phyloP scores from a whole-genome alignment of 2,113 vertebrate species.

The Nerophis lumbriciformis region DNA sequence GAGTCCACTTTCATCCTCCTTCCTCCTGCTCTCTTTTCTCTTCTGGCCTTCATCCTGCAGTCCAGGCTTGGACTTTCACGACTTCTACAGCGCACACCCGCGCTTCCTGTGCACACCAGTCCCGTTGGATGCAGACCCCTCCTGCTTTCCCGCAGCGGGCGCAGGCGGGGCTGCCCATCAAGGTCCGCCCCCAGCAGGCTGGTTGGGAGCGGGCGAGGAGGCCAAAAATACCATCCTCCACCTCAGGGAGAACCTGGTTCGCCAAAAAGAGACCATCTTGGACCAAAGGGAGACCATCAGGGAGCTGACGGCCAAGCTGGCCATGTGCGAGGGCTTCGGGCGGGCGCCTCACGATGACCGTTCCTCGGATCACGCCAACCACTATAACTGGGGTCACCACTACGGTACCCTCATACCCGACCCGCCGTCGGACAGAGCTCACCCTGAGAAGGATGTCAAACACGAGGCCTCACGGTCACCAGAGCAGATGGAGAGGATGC shows the following conservation, averaged over 20 bases:
- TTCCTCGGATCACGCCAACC: conserved; percentile 38
- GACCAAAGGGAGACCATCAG: conserved; percentile 78
- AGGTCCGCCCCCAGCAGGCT: conserved; percentile 50
- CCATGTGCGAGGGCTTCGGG: conserved; percentile 70
- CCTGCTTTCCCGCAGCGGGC: conserved; percentile 59
- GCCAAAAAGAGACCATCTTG: conserved; percentile 79
- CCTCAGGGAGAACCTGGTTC: conserved; percentile 76
- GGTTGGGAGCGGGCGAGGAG: conserved; percentile 74
- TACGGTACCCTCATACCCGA: conserved; percentile 58
- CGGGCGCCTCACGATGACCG: conserved; percentile 42
- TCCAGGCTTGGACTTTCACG: conserved; percentile 44
- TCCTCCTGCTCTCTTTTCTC: conserved; percentile 22
- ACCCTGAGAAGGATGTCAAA: conserved; percentile 53
- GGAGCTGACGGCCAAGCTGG: conserved; percentile 77
- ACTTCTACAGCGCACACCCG: conserved; percentile 48
- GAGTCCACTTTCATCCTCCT: conserved; percentile 1
- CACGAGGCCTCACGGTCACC: conserved; percentile 57
- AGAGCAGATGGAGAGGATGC: conserved; percentile 75
- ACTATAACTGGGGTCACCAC: conserved; percentile 43
- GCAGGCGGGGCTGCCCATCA: conserved; percentile 50
- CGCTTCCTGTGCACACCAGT: conserved; percentile 78
- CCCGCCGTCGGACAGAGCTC: conserved; percentile 37
- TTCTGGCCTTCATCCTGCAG: conserved; percentile 20
- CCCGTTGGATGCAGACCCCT: conserved; percentile 70
- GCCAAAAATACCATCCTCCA: conserved; percentile 76